Evolutionary conservation across 2,888 invertebrate genomes (phyloP), one percentile per base, ranked within the genome.

Genomic region (Acrobasis suavella): DNA sequence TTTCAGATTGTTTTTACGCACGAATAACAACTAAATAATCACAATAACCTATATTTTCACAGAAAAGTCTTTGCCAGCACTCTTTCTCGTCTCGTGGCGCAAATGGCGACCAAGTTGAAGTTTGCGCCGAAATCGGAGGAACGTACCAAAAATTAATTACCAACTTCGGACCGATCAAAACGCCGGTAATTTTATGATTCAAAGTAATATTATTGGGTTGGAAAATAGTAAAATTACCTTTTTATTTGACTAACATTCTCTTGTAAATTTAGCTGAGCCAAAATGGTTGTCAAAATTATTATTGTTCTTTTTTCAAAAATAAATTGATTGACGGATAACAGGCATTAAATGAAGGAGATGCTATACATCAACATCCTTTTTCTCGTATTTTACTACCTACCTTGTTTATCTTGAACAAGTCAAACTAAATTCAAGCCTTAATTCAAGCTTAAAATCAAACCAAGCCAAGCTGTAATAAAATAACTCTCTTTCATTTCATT

Each of bases 251-350:
- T 82, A 86, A 82, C 87, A 88, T 89, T 83, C 89, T 91, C 91
- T 91, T 91, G 90, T 88, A 81, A 92, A 91, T 92, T 92, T 92
- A 81, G 86, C 76, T 81, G 76, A 82, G 83, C 91, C 90, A 82
- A 91, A 91, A 83, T 78, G 81, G 78, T 76, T 85, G 87, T 82
- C 88, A 88, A 84, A 77, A 76, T 82, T 66, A 60, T 67, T 69
- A 75, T 69, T 66, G 68, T 79, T 81, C 76, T 72, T 75, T 71
- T 72, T 80, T 81, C 67, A 75, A 79, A 71, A 72, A 63, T 60
- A 67, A 54, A 46, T 69, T 46, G 14, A 46, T 46, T 46, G 46
- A 46, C 10, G 46, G 14, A 46, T 14, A 7, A 32, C 32, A n/a
- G 46, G 10, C n/a, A 2, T 6, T 46, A 46, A 1, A 42, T 12